Base-by-base conservation (phyloP, 2,888 invertebrate genomes). In the Tethea ocularis region DNA sequence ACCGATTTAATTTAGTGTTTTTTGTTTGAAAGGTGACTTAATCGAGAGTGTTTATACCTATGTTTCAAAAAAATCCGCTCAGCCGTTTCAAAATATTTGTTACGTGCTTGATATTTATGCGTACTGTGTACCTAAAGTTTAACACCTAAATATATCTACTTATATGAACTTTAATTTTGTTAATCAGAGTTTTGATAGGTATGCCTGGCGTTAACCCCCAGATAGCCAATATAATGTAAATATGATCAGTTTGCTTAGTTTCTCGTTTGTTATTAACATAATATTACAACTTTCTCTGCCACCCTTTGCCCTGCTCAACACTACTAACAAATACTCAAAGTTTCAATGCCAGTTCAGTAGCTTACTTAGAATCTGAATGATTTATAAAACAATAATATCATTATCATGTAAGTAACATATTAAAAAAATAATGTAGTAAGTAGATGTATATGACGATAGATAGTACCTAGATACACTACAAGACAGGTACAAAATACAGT, bases 211-310 rank as follows among this genome's bases (percentile, higher is more conserved):
- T 51, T 26, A 29, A 51, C 26, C 51, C 46, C 46, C 57, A 29
- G 33, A 29, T 60, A 53, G 52, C 53, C 52, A 46, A 57, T 52
- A 53, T 60, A 38, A 57, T 63, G 58, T 61, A 63, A 65, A 71
- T 63, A 64, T 61, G 57, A 71, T 71, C 46, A 46, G 46, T n/a
- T 71, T 68, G 66, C 55, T 69, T 64, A 66, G 63, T 65, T 71
- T 68, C 46, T 24, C 24, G 68, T 64, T 69, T 56, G 61, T 61
- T 68, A 66, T 69, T 71, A 65, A 58, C 66, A 68, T 71, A 68
- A 71, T 61, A 64, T 67, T 59, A 63, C 63, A 66, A 71, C 60
- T 65, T 64, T 66, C 56, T 66, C 17, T 52, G 7, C 22, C 64
- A 60, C 59, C 41, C 51, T 60, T 61, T 63, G 62, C 63, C 60